Evolutionary conservation across 2,113 vertebrate species (phyloP), one percentile per base, ranked within the genome.

Genomic region (Larimichthys polyactis): DNA sequence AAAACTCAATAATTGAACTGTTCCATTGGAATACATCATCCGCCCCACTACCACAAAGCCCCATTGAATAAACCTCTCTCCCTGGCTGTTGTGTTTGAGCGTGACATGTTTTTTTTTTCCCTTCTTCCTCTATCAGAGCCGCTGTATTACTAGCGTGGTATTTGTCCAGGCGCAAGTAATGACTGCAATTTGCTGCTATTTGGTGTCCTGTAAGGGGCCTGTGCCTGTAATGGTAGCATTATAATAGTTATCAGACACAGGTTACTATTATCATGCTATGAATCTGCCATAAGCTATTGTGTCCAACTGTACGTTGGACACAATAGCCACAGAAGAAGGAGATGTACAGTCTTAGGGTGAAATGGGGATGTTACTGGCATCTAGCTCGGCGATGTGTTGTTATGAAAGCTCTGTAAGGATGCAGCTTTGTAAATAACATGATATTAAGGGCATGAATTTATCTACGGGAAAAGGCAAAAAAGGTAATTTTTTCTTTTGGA

Each of bases 1-100:
- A 87, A 87, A 92, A 93, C 87, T 91, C 89, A 92, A 93, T 94
- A 92, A 94, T 90, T 92, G 92, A 93, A 93, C 79, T 89, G 76
- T 91, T 91, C 87, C 82, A 81, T 89, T 85, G 69, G 87, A 92
- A 88, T 92, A 90, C 83, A 91, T 91, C 89, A 91, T 92, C 86
- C 48, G 16, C 75, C 79, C 70, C 52, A 29, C 77, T 67, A 88
- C 85, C 85, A 89, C 81, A 91, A 85, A 90, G 75, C 76, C 79
- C 22, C 75, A 83, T 76, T 90, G 86, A 91, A 90, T 89, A 86
- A 89, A 90, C 83, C 83, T 90, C 81, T 84, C 73, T 88, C 73
- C 43, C 76, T 44, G 75, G 77, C 81, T 85, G 80, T 86, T 91
- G 88, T 89, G 89, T 67, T 82, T 70, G 62, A 90, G 70, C 8